Conservation (phyloP, 23 tunicate genomes). For the Corella eumyota region DNA sequence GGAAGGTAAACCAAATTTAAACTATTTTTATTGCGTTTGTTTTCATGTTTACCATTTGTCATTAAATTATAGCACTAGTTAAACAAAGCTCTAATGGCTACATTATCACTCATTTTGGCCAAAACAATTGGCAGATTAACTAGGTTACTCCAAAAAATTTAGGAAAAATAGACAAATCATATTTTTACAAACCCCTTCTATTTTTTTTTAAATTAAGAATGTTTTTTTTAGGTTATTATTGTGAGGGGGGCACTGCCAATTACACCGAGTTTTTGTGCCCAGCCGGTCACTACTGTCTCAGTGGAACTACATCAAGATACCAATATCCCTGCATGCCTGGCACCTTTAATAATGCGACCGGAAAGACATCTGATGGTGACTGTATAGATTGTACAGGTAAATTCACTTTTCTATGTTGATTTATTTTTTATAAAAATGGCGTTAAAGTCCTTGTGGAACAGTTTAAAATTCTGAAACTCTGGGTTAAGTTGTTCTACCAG, state of each 20-base stretch:
- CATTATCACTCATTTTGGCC: too few relatives aligned
- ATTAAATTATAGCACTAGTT: background rate
- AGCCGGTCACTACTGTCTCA: constrained; percentile 57
- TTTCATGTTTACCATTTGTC: too few relatives aligned
- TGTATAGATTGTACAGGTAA: constrained; percentile 68
- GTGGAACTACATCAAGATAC: constrained; percentile 10
- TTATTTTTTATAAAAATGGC: too few relatives aligned
- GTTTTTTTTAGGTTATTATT: constrained; percentile 55
- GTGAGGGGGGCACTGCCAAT: constrained; percentile 63
- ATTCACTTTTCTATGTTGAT: too few relatives aligned
- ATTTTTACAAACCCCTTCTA: too few relatives aligned
- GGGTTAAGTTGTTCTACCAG: too few relatives aligned
- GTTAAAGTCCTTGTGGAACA: too few relatives aligned
- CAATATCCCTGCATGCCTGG: constrained; percentile 50
- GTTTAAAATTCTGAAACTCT: too few relatives aligned
- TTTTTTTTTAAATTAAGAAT: background rate
- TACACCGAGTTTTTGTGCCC: constrained; percentile 57
- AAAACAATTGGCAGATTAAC: too few relatives aligned
- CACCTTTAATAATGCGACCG: constrained; percentile 71
- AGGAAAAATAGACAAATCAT: too few relatives aligned
- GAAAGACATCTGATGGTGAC: constrained; percentile 13
- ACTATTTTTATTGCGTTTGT: too few relatives aligned
- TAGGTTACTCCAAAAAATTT: too few relatives aligned
- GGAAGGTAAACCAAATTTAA: constrained; percentile 27
- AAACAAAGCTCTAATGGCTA: background rate